A percentile compares a stretch with the other conserved stretches of the same genome.
These are phyloP conservation scores for Lytechinus variegatus DNA, from an alignment of 35 echinoderm and acorn worm genomes.

Conservation along the genomic window DNA sequence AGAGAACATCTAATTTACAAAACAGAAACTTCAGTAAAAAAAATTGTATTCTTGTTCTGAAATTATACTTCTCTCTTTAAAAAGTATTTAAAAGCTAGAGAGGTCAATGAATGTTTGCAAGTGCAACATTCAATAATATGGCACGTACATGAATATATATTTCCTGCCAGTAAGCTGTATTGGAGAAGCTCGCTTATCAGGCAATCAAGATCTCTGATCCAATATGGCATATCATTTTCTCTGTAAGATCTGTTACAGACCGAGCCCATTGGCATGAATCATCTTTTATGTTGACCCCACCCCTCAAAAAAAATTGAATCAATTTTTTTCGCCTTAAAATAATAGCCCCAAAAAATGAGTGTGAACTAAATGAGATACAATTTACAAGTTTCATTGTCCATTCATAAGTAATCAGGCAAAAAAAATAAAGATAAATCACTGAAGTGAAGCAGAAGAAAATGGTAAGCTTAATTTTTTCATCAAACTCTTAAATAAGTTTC, in stretches of 20 bases:
- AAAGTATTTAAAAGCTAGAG: background rate
- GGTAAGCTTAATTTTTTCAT: too few species aligned
- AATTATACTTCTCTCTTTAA: background rate
- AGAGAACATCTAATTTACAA: too few species aligned
- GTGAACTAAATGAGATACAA: background rate
- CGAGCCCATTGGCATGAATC: background rate
- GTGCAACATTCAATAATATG: background rate
- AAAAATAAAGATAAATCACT: background rate
- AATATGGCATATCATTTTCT: conserved; percentile 4
- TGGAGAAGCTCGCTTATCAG: background rate
- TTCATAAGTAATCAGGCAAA: background rate
- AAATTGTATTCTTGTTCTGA: background rate
- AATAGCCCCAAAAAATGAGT: background rate
- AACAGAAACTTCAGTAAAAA: too few species aligned
- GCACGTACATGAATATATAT: conserved; percentile 11
- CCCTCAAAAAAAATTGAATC: background rate
- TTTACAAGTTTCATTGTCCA: background rate
- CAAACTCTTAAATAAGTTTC: too few species aligned
- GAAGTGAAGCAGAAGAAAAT: background rate
- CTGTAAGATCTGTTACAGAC: background rate
- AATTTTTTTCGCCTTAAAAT: background rate
- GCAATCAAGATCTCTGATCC: background rate
- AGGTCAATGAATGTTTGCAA: background rate
- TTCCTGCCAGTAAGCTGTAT: background rate
- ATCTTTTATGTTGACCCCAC: background rate